Evolutionary conservation across 2,888 invertebrate genomes (phyloP).

Genomic region (Caenorhabditis becei): DNA sequence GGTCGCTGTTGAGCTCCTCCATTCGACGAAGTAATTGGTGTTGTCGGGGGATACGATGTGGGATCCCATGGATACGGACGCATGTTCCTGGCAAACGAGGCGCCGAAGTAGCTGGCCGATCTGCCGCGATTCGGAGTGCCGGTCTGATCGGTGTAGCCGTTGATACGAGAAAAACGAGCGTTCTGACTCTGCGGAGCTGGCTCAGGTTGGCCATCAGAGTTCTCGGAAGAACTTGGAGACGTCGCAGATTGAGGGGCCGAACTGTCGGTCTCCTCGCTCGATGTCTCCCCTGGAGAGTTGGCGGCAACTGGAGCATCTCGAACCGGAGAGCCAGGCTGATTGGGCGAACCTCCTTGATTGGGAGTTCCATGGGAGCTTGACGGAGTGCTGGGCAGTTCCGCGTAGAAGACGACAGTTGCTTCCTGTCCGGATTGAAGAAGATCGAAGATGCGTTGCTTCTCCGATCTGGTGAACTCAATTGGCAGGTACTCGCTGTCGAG

Average conservation of each 20-base stretch:
- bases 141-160: background rate
- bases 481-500: background rate
- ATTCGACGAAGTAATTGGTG: background rate
- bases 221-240: background rate
- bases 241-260: background rate
- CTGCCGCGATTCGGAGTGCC: conserved; percentile 9
- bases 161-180: background rate
- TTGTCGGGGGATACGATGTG: background rate
- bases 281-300: background rate
- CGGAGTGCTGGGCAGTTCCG: background rate
- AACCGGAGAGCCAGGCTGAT: too few species aligned
- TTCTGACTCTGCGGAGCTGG: background rate
- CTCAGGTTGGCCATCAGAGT: background rate
- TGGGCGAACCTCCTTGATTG: too few species aligned
- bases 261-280: background rate
- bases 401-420: background rate
- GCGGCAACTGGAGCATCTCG: too few species aligned
- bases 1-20: background rate
- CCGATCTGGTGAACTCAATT: background rate
- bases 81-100: background rate
- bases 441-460: background rate
- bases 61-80: background rate
- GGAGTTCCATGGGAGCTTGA: too few species aligned
- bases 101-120: conserved; percentile 17
- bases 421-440: background rate